These are phyloP conservation scores for Drosophila lutescens DNA, from an alignment of 2,888 invertebrate species.

Conservation along the genomic window DNA sequence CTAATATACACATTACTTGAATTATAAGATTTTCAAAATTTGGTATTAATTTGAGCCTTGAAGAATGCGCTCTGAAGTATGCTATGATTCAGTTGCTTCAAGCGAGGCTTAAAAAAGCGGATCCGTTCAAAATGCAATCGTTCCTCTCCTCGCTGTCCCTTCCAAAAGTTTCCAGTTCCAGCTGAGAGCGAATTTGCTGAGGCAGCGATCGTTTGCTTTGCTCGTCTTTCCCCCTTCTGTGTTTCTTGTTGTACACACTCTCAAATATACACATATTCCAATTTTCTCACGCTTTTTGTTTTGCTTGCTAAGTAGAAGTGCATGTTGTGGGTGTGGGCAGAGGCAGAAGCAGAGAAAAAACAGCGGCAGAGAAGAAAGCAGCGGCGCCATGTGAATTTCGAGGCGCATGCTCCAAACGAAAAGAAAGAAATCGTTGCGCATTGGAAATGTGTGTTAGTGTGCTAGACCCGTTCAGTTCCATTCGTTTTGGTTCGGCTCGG, in stretches of 20 bases:
- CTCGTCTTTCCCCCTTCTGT: background rate
- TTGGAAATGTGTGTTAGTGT: slow-evolving; percentile 75
- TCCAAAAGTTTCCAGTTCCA: background rate
- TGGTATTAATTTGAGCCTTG: background rate
- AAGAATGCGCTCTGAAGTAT: background rate
- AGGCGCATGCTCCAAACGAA: slow-evolving; percentile 62
- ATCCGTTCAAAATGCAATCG: background rate
- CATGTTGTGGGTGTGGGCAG: slow-evolving; percentile 40
- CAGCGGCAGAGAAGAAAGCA: slow-evolving; percentile 17
- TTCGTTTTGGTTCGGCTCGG: background rate
- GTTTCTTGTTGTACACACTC: slow-evolving; percentile 11
- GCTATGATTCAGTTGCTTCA: background rate
- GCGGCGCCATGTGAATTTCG: slow-evolving; percentile 38
- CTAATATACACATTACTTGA: background rate
- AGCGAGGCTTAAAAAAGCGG: background rate
- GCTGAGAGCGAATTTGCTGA: background rate
- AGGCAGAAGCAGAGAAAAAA: slow-evolving; percentile 1
- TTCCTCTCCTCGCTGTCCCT: background rate
- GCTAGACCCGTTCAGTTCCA: slow-evolving; percentile 40
- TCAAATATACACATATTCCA: background rate
- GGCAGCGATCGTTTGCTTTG: slow-evolving; percentile 8
- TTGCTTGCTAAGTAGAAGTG: slow-evolving; percentile 45
- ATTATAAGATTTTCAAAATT: background rate
- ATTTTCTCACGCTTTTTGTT: slow-evolving; percentile 39
- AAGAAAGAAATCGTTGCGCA: slow-evolving; percentile 57